Evolutionary conservation across 2,797 vertebrate species (phyloP), one percentile per base, ranked within the genome.

Genomic region (Xiphorhynchus erythropygius): DNA sequence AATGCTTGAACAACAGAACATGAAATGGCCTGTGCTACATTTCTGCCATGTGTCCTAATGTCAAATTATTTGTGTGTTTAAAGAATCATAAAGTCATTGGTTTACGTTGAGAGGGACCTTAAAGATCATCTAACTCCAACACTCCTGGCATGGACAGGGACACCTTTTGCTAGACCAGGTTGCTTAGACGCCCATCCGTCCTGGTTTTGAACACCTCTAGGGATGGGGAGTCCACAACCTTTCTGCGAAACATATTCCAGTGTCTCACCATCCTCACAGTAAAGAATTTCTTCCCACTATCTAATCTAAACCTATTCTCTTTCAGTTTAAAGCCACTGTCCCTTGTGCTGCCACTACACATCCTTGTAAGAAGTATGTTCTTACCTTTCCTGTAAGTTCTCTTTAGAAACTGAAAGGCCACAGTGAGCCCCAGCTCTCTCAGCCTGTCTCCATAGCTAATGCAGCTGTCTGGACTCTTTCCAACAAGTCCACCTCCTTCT

Each of bases 221-320:
- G 23, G 4, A 28, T 28, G 7, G 7, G 12, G 8, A 44, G 12
- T 44, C 23, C 32, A 13, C 39, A 60, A 0, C 5, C 23, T 33
- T 46, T 33, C n/a, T 24, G 28, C n/a, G 23, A 16, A 76, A 28
- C 8, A 7, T n/a, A 10, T 60, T 60, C 18, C 46, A 52, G 18
- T 46, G 8, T 52, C 18, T 60, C 28, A 46, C 8, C 18, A 46
- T 16, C 12, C 8, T 71, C 27, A 49, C 18, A 63, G 25, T 23
- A 55, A 49, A 42, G 21, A 56, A 63, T 63, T 47, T 63, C 8
- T 56, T 79, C 18, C 12, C 24, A n/a, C 49, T 1, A 1, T 37
- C 23, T 50, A 42, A 35, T 50, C 22, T 56, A 42, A 71, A 49
- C 5, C 10, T 42, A 7, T 8, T 41, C 8, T 56, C 11, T 47